Conservation (phyloP, 2,113 vertebrate species). For the Kryptolebias marmoratus region DNA sequence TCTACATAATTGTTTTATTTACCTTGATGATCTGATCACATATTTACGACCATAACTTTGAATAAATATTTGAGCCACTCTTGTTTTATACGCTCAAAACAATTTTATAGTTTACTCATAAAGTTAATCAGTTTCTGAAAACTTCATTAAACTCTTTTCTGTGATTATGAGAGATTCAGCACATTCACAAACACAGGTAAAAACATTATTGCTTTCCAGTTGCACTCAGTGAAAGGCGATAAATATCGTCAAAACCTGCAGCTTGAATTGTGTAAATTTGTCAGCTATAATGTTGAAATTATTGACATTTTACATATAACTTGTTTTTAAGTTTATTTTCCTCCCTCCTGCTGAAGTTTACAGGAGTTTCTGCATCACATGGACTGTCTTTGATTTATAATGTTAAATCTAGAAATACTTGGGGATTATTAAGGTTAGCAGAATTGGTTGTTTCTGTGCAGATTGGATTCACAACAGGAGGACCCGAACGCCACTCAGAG, state of each 20-base stretch:
- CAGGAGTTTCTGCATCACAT: slow-evolving; percentile 18
- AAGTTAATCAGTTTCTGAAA: no score
- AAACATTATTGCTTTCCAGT: no score
- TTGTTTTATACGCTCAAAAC: no score
- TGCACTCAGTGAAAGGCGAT: no score
- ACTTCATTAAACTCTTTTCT: no score
- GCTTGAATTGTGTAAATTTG: neutral
- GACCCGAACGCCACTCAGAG: neutral
- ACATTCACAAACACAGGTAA: no score
- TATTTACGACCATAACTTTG: neutral
- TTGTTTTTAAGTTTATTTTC: neutral
- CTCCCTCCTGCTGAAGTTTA: neutral
- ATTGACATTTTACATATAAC: neutral
- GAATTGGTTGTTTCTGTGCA: neutral
- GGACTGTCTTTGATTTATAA: slow-evolving; percentile 11
- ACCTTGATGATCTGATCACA: neutral
- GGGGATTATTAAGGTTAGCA: slow-evolving; percentile 27
- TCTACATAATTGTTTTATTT: neutral
- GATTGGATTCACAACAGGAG: neutral
- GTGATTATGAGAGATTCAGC: no score
- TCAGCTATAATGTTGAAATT: neutral
- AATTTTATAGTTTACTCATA: no score
- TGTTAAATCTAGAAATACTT: slow-evolving; percentile 1
- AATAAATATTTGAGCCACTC: no score
- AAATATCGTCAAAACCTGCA: neutral